Base-by-base conservation (phyloP, 64 coral and sea anemone genomes). In the Stichodactyla mertensii region DNA sequence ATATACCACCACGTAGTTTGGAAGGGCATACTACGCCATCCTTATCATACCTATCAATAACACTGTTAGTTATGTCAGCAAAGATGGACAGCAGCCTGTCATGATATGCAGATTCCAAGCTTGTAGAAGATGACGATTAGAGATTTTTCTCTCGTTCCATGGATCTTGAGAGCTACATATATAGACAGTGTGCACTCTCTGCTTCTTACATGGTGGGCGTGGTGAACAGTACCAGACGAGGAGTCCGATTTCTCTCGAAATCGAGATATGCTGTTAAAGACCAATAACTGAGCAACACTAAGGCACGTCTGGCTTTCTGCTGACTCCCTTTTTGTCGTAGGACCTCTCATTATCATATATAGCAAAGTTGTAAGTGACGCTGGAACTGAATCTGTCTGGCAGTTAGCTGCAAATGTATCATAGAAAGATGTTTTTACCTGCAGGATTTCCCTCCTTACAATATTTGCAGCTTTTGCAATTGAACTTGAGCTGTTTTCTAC, bases 361-460 rank as follows among this genome's bases (percentile, higher is more conserved):
- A 89, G 66, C 24, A 89, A 51, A 4, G 61, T 0, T 52, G 59
- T 36, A 19, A 89, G 20, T 27, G 82, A 89, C 23, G 61, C 2
- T 55, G 88, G 88, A 10, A 88, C 66, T 10, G 80, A 88, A 7
- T 88, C 83, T 27, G 77, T 84, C 82, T 85, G 81, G 64, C 86
- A 74, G 23, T 85, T 77, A 7, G 51, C 19, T 18, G 16, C 56
- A 23, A 88, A 88, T 88, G 60, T 85, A 52, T 80, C 91, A 10
- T 84, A 77, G 28, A 92, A 92, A 52, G 31, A 28, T 9, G 88
- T 55, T 53, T 88, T 54, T 9, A 85, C 27, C 10, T 84, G 87
- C 16, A 88, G 84, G 24, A 86, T n/a, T 10, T 86, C 84, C 51
- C 84, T 62, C 12, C 84, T 59, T 24, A 86, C n/a, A 86, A 86